Base-by-base conservation (phyloP, 2,888 invertebrate species). In the Pollenia labialis region DNA sequence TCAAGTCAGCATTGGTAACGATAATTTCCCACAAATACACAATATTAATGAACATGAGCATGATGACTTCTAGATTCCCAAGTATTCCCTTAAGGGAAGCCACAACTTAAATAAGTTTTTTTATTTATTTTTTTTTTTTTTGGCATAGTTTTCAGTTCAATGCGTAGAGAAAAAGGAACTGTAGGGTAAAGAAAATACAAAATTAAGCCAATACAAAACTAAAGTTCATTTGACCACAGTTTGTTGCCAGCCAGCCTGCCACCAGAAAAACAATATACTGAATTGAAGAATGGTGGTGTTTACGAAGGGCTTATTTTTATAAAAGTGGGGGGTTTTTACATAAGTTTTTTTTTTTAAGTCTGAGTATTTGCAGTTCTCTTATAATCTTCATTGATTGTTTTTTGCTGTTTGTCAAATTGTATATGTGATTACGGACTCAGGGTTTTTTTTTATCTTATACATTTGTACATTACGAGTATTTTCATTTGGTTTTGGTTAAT, bases 401-500 rank as follows among this genome's bases (percentile, higher is more conserved):
- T 66, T 48, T 50, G 12, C 6, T 40, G 4, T 40, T 23, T 60
- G 23, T 16, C 40, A n/a, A 14, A 44, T 32, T 58, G 32, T 56
- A 8, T 40, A 46, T 42, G 50, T 42, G 42, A 52, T 60, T 40
- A 66, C 48, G 56, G 9, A 42, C 18, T 56, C 64, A 48, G 60
- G 44, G 23, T 16, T 50, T 44, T 56, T 56, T 74, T 23, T 50
- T 58, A 40, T 60, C 56, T 64, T 66, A 40, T 32, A 32, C 32
- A 32, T 32, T 8, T 62, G 10, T 42, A 42, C 44, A 16, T 76
- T 68, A 42, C 79, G 14, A 58, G 42, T 80, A 48, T 32, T 66
- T 85, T 46, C 62, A 79, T 81, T 88, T 85, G 66, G 81, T 84
- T 84, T 85, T 77, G 77, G 81, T 88, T 89, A 88, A 88, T 89